Conservation (phyloP, 2,888 invertebrate species). For the Tetanocera ferruginea region DNA sequence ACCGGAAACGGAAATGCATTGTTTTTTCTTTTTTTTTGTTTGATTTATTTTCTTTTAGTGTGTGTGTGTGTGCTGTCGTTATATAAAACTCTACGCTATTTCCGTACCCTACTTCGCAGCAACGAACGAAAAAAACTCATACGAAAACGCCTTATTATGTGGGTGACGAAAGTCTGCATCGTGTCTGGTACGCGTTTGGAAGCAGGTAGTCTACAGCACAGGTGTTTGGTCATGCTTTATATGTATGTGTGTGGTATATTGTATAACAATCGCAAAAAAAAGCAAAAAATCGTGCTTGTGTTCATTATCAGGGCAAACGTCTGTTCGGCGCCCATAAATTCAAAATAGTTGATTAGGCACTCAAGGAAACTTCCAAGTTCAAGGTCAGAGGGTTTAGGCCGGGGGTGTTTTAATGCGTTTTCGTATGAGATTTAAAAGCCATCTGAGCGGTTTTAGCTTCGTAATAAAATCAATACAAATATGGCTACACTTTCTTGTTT, state of each 20-base stretch:
- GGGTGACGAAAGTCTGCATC: neutral
- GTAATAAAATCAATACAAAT: neutral
- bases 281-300: constrained; percentile 27
- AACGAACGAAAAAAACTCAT: neutral
- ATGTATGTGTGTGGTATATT: neutral
- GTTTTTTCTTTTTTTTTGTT: neutral
- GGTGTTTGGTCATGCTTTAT: neutral
- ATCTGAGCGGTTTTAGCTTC: neutral
- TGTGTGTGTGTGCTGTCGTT: neutral
- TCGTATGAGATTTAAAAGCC: neutral
- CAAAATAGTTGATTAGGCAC: neutral
- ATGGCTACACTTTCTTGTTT: neutral
- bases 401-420: constrained; percentile 2
- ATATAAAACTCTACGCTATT: neutral
- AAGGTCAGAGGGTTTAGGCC: neutral
- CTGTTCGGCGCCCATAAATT: constrained; percentile 25
- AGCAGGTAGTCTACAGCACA: neutral
- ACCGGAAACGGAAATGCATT: constrained; percentile 14
- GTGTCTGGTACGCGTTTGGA: neutral
- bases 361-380: constrained; percentile 14
- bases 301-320: constrained; percentile 25
- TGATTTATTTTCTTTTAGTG: neutral
- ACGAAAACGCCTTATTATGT: neutral
- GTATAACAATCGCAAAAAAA: neutral
- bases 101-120: neutral